These are phyloP conservation scores for Lepidurus apus DNA, from an alignment of 1,140 invertebrate species.

Conservation along the genomic window DNA sequence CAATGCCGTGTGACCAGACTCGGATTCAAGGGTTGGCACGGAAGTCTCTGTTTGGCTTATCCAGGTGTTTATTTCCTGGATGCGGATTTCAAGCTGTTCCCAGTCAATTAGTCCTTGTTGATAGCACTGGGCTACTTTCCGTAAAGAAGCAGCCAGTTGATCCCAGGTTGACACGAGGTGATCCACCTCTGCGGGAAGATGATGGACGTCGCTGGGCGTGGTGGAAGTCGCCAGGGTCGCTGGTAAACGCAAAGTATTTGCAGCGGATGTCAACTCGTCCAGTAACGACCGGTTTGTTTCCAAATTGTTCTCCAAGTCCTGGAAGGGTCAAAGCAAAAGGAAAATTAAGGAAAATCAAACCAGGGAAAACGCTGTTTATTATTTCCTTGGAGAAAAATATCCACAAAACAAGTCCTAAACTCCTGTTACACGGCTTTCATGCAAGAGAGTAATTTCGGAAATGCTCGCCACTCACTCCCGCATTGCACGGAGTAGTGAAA, in stretches of 20 bases:
- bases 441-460: too few relatives aligned
- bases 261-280: background rate
- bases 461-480: too few relatives aligned
- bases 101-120: background rate
- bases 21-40: constrained; percentile 66
- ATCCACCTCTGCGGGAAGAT: background rate
- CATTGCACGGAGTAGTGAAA: too few relatives aligned
- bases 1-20: constrained; percentile 72
- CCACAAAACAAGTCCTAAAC: too few relatives aligned
- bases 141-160: background rate
- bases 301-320: background rate
- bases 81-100: constrained; percentile 8
- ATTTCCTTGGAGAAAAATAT: too few relatives aligned
- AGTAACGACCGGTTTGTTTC: background rate
- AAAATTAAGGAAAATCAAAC: background rate
- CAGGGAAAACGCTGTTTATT: too few relatives aligned
- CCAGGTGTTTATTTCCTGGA: background rate
- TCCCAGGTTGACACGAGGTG: background rate
- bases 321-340: background rate
- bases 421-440: too few relatives aligned
- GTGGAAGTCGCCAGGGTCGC: background rate
- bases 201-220: background rate
- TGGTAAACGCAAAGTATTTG: background rate
- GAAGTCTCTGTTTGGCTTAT: constrained; percentile 66
- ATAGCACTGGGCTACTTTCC: background rate